Percentiles rank a stretch among this genome's conserved stretches.
phyloP scores from a whole-genome alignment of 1,140 invertebrate species.

The Scaptomyza graminum region DNA sequence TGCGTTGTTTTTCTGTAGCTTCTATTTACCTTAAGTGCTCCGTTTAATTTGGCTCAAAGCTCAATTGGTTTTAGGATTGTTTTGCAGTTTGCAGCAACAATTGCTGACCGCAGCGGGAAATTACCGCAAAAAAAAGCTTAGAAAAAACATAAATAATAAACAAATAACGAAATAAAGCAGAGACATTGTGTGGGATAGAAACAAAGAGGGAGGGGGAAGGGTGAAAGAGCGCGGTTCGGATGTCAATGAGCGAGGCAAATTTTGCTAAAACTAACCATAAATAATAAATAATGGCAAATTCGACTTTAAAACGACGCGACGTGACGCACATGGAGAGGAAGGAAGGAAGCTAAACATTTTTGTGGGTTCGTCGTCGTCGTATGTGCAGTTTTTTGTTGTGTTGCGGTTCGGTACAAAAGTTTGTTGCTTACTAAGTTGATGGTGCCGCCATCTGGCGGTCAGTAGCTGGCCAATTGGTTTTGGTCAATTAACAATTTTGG shows the following conservation, averaged over 20 bases:
- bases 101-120: slow-evolving; percentile 16
- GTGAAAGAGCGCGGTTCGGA: not conserved
- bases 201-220: too few species aligned
- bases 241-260: slow-evolving; percentile 33
- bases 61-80: not conserved
- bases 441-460: slow-evolving; percentile 38
- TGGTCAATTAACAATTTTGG: slow-evolving; percentile 69
- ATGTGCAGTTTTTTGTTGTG: not conserved
- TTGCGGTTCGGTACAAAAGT: slow-evolving; percentile 44
- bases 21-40: not conserved
- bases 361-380: slow-evolving; percentile 38
- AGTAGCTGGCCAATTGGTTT: slow-evolving; percentile 54
- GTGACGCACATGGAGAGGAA: slow-evolving; percentile 9
- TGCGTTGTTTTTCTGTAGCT: too few species aligned
- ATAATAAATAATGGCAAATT: slow-evolving; percentile 74
- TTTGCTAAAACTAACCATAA: slow-evolving; percentile 38
- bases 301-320: slow-evolving; percentile 39
- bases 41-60: not conserved
- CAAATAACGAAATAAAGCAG: not conserved
- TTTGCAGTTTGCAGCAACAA: not conserved
- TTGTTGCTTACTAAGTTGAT: slow-evolving; percentile 17
- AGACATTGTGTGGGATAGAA: not conserved
- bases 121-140: too few species aligned
- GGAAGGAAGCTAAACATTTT: slow-evolving; percentile 50
- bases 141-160: not conserved